phyloP scores from a whole-genome alignment of 2,888 invertebrate species.

The Teleogryllus oceanicus region DNA sequence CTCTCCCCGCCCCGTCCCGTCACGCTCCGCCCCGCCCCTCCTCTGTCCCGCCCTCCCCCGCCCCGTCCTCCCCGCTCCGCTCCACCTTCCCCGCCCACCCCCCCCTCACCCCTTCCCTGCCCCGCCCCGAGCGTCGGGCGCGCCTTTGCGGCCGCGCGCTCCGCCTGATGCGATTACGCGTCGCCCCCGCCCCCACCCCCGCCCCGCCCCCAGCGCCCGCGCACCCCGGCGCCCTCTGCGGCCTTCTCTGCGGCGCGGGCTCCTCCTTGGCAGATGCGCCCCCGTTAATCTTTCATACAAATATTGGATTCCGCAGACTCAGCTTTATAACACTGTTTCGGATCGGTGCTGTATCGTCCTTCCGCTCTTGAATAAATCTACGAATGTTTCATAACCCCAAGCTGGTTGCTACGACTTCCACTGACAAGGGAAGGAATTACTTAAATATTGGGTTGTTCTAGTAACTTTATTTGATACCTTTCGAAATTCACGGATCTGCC shows the following conservation, averaged over 20 bases:
- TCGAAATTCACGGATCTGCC: too few relatives aligned
- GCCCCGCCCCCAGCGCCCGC: not conserved
- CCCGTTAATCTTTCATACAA: constrained; percentile 18
- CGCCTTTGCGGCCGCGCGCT: not conserved
- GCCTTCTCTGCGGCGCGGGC: not conserved
- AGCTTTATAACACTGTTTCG: not conserved
- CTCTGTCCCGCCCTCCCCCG: too few relatives aligned
- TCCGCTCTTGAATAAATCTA: not conserved
- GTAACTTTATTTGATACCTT: too few relatives aligned
- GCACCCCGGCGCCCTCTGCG: not conserved
- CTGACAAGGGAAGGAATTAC: too few relatives aligned
- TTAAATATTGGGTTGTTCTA: too few relatives aligned
- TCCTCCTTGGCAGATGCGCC: not conserved
- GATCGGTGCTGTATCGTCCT: not conserved
- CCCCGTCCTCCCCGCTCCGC: too few relatives aligned
- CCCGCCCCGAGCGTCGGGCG: too few relatives aligned
- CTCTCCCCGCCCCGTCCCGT: too few relatives aligned
- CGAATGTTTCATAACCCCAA: not conserved
- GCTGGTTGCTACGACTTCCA: not conserved
- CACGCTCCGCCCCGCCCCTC: too few relatives aligned
- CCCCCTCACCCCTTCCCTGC: too few relatives aligned
- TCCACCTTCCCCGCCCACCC: too few relatives aligned
- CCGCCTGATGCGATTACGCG: not conserved
- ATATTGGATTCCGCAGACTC: not conserved
- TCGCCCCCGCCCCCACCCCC: not conserved